Conservation (phyloP, 2,797 vertebrate genomes). For the Halcyon badia region DNA sequence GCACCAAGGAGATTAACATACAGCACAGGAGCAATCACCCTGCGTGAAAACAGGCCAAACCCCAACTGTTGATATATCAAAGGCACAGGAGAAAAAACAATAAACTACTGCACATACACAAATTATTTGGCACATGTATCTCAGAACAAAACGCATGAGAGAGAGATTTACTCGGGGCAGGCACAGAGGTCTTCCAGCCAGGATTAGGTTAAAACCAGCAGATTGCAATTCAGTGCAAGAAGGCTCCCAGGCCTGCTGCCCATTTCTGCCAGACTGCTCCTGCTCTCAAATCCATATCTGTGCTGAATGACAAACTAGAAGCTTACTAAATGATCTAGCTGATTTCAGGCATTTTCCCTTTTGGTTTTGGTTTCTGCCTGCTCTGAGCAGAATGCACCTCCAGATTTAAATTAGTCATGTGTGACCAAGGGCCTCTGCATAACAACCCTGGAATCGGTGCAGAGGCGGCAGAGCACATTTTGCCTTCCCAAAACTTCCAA, state of each 20-base stretch:
- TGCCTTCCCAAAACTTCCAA: not conserved
- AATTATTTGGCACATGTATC: accelerated
- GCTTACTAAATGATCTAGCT: not conserved
- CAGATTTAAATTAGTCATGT: not conserved
- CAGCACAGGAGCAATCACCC: not conserved
- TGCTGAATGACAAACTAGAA: not conserved
- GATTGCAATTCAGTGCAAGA: not conserved
- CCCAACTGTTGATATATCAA: not conserved
- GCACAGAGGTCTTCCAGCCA: not conserved
- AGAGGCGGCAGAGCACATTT: accelerated
- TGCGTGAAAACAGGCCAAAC: not conserved
- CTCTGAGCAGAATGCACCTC: not conserved
- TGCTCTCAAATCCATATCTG: not conserved
- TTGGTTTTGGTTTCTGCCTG: not conserved
- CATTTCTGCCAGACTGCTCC: not conserved
- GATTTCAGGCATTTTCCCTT: not conserved
- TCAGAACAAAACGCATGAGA: accelerated
- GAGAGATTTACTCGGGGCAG: not conserved
- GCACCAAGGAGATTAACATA: not conserved
- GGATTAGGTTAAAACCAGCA: not conserved
- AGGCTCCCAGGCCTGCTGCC: not conserved
- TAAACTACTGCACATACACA: not conserved
- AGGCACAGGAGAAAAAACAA: not conserved
- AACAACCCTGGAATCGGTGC: not conserved
- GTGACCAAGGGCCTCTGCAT: accelerated